A percentile compares a stretch with the other conserved stretches of the same genome.
These are phyloP conservation scores for Brachionus koreanus DNA, from an alignment of 1,140 invertebrate genomes.

Conservation along the genomic window DNA sequence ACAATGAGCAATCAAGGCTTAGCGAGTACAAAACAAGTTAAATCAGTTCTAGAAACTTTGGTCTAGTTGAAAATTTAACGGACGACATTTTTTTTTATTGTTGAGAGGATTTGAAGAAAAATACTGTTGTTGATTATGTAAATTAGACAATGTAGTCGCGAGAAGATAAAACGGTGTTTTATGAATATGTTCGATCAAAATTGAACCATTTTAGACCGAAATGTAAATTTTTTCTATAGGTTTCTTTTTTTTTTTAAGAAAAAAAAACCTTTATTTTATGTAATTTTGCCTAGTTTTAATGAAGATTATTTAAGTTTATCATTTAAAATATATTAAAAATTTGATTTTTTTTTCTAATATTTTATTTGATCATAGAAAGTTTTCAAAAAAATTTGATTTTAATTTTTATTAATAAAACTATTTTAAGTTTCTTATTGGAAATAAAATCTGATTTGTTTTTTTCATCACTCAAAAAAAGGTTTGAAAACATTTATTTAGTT, in stretches of 20 bases:
- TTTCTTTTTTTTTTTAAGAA: background rate
- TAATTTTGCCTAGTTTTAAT: background rate
- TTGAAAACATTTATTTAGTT: too few relatives aligned
- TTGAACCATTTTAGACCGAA: background rate
- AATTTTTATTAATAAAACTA: background rate
- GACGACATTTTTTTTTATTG: slow-evolving; percentile 18
- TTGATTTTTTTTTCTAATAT: background rate
- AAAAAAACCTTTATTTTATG: background rate
- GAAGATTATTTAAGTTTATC: slow-evolving; percentile 7
- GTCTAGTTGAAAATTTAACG: background rate
- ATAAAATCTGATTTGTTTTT: background rate
- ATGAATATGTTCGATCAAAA: background rate
- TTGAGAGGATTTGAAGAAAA: background rate
- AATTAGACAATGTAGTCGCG: background rate
- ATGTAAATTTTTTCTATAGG: background rate
- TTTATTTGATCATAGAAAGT: background rate
- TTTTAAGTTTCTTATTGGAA: background rate
- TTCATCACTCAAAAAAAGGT: too few relatives aligned
- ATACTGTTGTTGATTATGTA: background rate
- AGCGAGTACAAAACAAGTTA: background rate
- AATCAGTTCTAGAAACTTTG: slow-evolving; percentile 41
- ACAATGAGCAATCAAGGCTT: background rate
- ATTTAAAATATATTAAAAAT: background rate
- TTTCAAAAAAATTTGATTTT: background rate
- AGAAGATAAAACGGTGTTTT: background rate